phyloP scores from a whole-genome alignment of 1,140 invertebrate species.

The Drosophila sturtevanti region DNA sequence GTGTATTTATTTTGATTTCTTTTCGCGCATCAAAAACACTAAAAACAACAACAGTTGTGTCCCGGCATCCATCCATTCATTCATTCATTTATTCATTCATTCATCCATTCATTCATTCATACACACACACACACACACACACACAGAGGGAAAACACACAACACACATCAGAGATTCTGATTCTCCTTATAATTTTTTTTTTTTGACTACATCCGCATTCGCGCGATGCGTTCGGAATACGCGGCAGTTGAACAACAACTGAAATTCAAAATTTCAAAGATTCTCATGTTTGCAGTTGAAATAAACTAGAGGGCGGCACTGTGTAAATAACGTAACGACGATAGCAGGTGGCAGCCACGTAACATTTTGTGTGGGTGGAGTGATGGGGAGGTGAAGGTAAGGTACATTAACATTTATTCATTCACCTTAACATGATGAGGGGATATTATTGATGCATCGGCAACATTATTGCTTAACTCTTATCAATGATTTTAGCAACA shows the following conservation, averaged over 20 bases:
- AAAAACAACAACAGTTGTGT: background rate
- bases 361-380: no score
- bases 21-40: conserved; percentile 4
- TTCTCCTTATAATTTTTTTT: background rate
- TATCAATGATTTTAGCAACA: conserved; percentile 43
- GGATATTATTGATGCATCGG: no score
- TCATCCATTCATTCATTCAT: background rate
- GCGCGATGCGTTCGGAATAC: conserved; percentile 59
- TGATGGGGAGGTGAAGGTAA: no score
- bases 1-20: conserved; percentile 4
- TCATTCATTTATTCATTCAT: background rate
- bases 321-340: no score
- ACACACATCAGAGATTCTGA: background rate
- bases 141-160: background rate
- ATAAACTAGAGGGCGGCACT: conserved; percentile 22
- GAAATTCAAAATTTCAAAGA: conserved; percentile 41
- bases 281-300: conserved; percentile 16
- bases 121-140: background rate
- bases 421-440: no score
- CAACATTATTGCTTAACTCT: no score
- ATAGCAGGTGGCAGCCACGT: no score
- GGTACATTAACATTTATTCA: no score
- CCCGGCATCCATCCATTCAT: background rate
- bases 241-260: conserved; percentile 69
- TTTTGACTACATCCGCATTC: conserved; percentile 23